Base-by-base conservation (phyloP, 1,140 invertebrate genomes). In the Meloidogyne exigua region DNA sequence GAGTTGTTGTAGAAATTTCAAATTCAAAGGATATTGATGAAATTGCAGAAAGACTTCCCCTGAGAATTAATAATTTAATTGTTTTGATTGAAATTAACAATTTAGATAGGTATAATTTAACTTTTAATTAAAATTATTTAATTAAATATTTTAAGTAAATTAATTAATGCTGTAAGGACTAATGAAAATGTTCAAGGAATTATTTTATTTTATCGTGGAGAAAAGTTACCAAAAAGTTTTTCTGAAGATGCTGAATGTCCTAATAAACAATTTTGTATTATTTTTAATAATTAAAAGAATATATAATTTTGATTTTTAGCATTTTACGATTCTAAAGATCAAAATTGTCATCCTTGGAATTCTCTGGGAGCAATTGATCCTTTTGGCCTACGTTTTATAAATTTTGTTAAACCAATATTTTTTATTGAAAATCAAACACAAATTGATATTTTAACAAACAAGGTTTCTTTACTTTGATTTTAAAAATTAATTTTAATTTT, bases 251-350 rank as follows among this genome's bases (percentile, higher is more conserved):
- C 69, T 23, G 62, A 10, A 32, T 79, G 79, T 79, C 78, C 78
- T 23, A 80, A 79, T 57, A 23, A 68, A 21, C 69, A 79, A 65
- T 79, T 81, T 73, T 76, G 78, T 79, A 76, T 81, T 57, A n/a
- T 44, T 79, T 44, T 57, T 32, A 32, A 32, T 32, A 32, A 32
- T 72, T 77, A 26, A 32, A 64, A 63, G 23, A 2, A 39, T n/a
- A 32, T 79, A 18, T 10, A 77, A 66, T 3, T 76, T 74, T 12
- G 15, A 26, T 67, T 15, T 23, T 77, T 77, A 66, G 68, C 76
- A 36, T 66, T 79, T 36, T 79, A 39, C 62, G 39, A 79, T 4
- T 49, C 49, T 28, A 23, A 23, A 32, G 28, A 25, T 21, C n/a
- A 44, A 13, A n/a, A n/a, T 65, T 77, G 76, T 13, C 76, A 68